Base-by-base conservation (phyloP, 1,140 invertebrate genomes). In the Drosophila orosa region DNA sequence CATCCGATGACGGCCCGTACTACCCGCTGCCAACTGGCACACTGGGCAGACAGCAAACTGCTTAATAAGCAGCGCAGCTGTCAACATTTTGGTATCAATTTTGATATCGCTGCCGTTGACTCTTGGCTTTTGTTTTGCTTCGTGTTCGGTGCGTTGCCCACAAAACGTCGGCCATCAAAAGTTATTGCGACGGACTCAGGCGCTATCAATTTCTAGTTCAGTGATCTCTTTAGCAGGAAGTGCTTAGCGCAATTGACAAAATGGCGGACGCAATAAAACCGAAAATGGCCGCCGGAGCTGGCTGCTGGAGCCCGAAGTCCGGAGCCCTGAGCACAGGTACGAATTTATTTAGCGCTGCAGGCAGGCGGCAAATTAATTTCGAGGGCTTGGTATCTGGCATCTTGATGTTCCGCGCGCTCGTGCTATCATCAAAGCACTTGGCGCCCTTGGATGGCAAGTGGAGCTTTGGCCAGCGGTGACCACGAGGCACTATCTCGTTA, bases 21-120 rank as follows among this genome's bases (percentile, higher is more conserved):
- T 35, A 62, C 58, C 69, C 37, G 10, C 10, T 5, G 27, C 19
- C 27, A 13, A 19, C 10, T n/a, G 13, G 19, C 2, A 4, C 40
- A 55, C 24, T 55, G 75, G 75, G 39, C 17, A 52, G 33, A 24
- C 42, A 17, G 42, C 60, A 85, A 85, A 87, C 72, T 67, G 82
- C 82, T 86, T 85, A 85, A 85, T 85, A 86, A 86, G 82, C 83
- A 89, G 25, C 82, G 66, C 79, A 83, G 78, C 82, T 87, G 82
- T 76, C 83, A 87, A 61, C 74, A 61, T 48, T 63, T 73, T 44
- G 68, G 45, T 73, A 82, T 74, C 72, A 57, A 74, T 74, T 65
- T 29, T 47, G 58, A 22, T 66, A 24, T 24, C 42, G 58, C 25
- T 61, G 31, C 29, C 62, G 31, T 35, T 61, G 57, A 65, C 62